phyloP scores from a whole-genome alignment of 2,113 vertebrate genomes.

The Penelope pileata region DNA sequence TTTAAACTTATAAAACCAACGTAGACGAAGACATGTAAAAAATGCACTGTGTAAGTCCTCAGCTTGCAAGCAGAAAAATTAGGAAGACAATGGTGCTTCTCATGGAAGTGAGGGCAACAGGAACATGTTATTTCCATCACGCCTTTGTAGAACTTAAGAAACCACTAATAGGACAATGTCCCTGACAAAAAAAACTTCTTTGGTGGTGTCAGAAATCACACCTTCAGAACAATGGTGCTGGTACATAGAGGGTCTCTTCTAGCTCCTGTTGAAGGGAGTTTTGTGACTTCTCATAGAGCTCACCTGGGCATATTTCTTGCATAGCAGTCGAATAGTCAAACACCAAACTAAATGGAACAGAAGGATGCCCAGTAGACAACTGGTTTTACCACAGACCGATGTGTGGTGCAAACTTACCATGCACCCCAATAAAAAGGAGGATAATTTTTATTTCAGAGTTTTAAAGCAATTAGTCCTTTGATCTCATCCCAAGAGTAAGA shows the following conservation, averaged over 20 bases:
- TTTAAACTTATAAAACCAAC: conserved; percentile 71
- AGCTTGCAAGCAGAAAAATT: conserved; percentile 14
- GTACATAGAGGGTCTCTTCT: not conserved
- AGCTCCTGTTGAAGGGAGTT: not conserved
- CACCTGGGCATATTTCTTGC: not conserved
- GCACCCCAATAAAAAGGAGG: not conserved
- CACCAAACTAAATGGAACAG: not conserved
- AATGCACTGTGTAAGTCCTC: conserved; percentile 59
- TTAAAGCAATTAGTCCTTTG: not conserved
- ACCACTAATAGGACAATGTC: not conserved
- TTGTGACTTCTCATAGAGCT: not conserved
- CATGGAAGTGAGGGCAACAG: not conserved
- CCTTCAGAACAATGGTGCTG: not conserved
- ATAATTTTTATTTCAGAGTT: not conserved
- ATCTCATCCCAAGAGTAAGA: not conserved
- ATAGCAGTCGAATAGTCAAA: not conserved
- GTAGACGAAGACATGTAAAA: conserved; percentile 69
- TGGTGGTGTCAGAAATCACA: not conserved
- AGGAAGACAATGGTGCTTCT: conserved; percentile 35
- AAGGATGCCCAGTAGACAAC: not conserved
- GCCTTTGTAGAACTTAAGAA: conserved; percentile 8
- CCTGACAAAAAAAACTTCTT: not conserved
- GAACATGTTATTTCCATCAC: not conserved
- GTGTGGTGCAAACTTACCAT: not conserved
- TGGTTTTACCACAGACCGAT: not conserved